Base-by-base conservation (phyloP, 2,888 invertebrate species). In the Dicycla oo region DNA sequence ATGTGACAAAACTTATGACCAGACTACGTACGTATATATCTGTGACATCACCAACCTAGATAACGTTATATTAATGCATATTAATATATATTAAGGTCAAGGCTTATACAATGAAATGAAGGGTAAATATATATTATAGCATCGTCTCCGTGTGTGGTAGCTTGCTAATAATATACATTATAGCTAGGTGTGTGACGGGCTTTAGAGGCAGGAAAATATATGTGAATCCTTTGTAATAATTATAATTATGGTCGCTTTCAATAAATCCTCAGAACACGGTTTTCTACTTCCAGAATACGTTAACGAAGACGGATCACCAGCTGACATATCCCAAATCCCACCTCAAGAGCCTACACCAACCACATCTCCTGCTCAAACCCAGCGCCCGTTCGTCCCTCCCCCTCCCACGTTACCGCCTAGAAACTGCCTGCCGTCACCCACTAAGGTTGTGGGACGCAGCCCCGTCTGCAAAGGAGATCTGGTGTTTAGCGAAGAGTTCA, bases 401-500 rank as follows among this genome's bases (percentile, higher is more conserved):
- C 26, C 85, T 47, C 45, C 81, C 5, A 69, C 86, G 0, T 58
- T 78, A 2, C 65, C 83, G 0, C 84, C 90, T 4, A 34, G 68
- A 6, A n/a, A 63, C 1, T 93, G 95, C 81, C 75, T 83, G 38
- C 53, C 68, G 0, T 93, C 95, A 0, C 65, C 73, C 38, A 94
- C 93, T 0, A 83, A 81, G 30, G 91, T 95, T 1, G 88, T 87
- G 20, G 93, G 92, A 1, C 73, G 79, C 2, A 79, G 75, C 11
- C 70, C 87, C 0, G 87, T 95, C 26, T 97, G 97, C 84, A 88
- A 93, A 30, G 97, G 96, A 3, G 91, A 94, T 23, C 88, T 97
- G 40, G 92, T 98, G 60, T 97, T 98, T 81, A 92, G 94, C 34
- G 97, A 97, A 51, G 94, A 97, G 30, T 97, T 97, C 82, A 88